Evolutionary conservation across 2,888 invertebrate genomes (phyloP), one percentile per base, ranked within the genome.

Genomic region (Drosophila mimetica): DNA sequence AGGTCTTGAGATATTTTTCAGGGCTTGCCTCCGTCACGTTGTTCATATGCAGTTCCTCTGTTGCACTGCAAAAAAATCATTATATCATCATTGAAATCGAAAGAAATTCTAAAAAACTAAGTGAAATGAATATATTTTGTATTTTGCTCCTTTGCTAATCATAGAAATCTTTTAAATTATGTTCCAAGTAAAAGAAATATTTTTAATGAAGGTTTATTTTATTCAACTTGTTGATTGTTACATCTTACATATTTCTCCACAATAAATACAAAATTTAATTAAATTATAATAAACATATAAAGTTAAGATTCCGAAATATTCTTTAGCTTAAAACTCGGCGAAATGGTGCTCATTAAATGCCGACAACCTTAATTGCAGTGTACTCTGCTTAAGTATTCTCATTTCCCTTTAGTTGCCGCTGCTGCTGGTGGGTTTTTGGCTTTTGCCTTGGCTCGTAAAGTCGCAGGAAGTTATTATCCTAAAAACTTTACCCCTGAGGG

Each of bases 381-480:
- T 58, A 53, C 30, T 41, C 53, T 76, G 77, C 88, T 88, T 79
- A 86, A 86, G 86, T 75, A 84, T 88, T 88, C 83, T 69, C 74
- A 86, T 83, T 86, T 86, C 74, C 76, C 88, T 71, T 75, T 71
- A 70, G 86, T 70, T 71, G 70, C 58, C 60, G 60, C 46, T 66
- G 61, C 28, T 58, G 53, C 55, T 53, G 58, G 54, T 61, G 59
- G 76, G 74, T 63, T 82, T 87, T 83, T 79, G 77, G 74, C 70
- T 76, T 77, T 83, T 60, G 73, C 71, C 76, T 78, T 83, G 80
- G 71, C 88, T 82, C 82, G 75, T 81, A 86, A 88, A 86, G 89
- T 85, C 85, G 75, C 81, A 88, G 89, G 87, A 88, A 89, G 87
- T 89, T 89, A 88, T 89, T 89, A 88, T 85, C 79, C 87, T 88